Percentiles rank a stretch among this genome's conserved stretches.
phyloP scores from a whole-genome alignment of 2,113 vertebrate species.

The Dasyornis broadbenti region DNA sequence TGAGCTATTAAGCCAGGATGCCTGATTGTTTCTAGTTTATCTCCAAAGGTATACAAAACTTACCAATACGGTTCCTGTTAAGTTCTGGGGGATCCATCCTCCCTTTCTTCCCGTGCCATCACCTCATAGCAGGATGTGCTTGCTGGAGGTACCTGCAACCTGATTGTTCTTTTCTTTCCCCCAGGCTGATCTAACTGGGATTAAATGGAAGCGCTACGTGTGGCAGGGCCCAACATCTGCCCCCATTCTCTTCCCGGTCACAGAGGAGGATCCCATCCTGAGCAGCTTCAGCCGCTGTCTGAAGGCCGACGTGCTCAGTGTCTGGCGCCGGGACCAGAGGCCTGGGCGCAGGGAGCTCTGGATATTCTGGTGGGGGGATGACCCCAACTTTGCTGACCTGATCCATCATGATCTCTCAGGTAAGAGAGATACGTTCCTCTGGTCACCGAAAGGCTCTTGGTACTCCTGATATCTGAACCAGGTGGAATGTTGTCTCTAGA shows the following conservation, averaged over 20 bases:
- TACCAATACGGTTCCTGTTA: fast-evolving
- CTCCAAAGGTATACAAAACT: background rate
- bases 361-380: constrained; percentile 99
- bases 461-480: background rate
- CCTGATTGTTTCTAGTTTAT: background rate
- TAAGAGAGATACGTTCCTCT: constrained; percentile 45
- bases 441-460: background rate
- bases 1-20: background rate
- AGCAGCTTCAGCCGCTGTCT: constrained; percentile 98
- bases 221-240: constrained; percentile 96
- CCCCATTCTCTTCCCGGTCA: constrained; percentile 95
- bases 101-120: background rate
- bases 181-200: constrained; percentile 94
- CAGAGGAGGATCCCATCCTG: constrained; percentile 96
- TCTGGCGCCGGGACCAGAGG: constrained; percentile 92
- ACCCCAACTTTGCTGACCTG: constrained; percentile 91
- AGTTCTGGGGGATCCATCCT: background rate
- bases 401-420: constrained; percentile 94
- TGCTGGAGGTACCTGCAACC: background rate
- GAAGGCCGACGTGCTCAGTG: constrained; percentile 92
- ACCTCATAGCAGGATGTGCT: background rate
- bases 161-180: background rate
- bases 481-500: background rate
- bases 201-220: constrained; percentile 98
- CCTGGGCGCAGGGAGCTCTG: constrained; percentile 92